Conservation (phyloP, 2,888 invertebrate genomes). For the Cremastinae sp. region DNA sequence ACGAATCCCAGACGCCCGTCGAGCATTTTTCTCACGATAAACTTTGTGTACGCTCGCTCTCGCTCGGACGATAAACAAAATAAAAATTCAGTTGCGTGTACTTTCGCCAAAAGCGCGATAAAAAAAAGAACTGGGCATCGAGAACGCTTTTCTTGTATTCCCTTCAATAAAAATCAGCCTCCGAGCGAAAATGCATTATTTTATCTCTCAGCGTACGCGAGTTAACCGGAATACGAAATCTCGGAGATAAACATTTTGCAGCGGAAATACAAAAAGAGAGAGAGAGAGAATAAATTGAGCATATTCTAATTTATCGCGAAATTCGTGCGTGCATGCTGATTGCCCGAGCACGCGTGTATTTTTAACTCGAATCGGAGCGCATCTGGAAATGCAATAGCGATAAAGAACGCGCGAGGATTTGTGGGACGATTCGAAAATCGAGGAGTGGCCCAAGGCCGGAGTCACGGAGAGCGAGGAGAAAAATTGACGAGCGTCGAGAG, state of each 20-base stretch:
- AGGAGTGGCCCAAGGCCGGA: slow-evolving; percentile 51
- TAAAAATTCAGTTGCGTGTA: neutral
- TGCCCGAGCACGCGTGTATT: neutral
- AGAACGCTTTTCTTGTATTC: too few relatives aligned
- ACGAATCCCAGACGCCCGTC: slow-evolving; percentile 19
- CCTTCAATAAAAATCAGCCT: too few relatives aligned
- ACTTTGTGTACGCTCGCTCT: slow-evolving; percentile 12
- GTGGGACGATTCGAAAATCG: slow-evolving; percentile 35
- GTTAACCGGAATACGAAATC: too few relatives aligned
- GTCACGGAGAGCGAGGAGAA: slow-evolving; percentile 27
- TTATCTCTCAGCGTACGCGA: too few relatives aligned
- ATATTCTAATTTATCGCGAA: too few relatives aligned
- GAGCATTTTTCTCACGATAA: slow-evolving; percentile 21
- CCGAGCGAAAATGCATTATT: too few relatives aligned
- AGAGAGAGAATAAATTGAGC: too few relatives aligned
- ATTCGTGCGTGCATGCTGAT: too few relatives aligned
- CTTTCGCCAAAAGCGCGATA: too few relatives aligned
- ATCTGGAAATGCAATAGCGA: slow-evolving; percentile 31
- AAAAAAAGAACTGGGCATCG: neutral
- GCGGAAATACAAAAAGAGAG: too few relatives aligned
- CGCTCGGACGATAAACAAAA: slow-evolving; percentile 5
- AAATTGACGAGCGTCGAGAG: slow-evolving; percentile 18
- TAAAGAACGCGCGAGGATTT: slow-evolving; percentile 10
- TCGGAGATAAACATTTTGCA: too few relatives aligned
- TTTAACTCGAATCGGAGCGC: slow-evolving; percentile 37